phyloP scores from a whole-genome alignment of 2,888 invertebrate species.

The Linnaemya tessellans region DNA sequence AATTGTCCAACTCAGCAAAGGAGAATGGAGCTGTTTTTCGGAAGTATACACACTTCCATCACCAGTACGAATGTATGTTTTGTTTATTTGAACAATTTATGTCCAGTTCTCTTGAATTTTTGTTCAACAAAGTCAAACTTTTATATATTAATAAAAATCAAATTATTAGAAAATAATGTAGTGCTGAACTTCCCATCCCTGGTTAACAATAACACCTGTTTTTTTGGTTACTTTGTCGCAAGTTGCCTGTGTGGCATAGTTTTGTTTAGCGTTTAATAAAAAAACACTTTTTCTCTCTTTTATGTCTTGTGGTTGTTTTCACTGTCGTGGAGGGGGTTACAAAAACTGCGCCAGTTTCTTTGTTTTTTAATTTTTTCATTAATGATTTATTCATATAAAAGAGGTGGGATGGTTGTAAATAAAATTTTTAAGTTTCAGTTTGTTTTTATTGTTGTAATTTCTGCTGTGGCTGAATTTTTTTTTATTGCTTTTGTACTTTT shows the following conservation, averaged over 20 bases:
- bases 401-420: conserved; percentile 51
- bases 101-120: too few species aligned
- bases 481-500: conserved; percentile 3
- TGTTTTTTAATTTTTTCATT: conserved; percentile 17
- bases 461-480: conserved; percentile 5
- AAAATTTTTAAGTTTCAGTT: conserved; percentile 42
- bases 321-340: not conserved
- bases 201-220: conserved; percentile 37
- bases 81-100: too few species aligned
- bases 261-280: conserved; percentile 8
- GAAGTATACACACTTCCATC: too few species aligned
- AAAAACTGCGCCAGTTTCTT: not conserved
- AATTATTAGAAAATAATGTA: not conserved
- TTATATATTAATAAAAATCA: too few species aligned
- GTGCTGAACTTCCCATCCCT: not conserved
- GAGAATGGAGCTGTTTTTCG: too few species aligned
- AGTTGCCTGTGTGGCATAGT: conserved; percentile 22
- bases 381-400: conserved; percentile 33
- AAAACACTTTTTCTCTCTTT: not conserved
- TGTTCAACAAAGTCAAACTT: too few species aligned
- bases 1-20: too few species aligned
- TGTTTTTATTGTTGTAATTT: conserved; percentile 10
- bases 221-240: not conserved
- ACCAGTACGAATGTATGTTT: too few species aligned
- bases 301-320: conserved; percentile 31